Conservation (phyloP, 1,140 invertebrate species). For the Manduca sexta region DNA sequence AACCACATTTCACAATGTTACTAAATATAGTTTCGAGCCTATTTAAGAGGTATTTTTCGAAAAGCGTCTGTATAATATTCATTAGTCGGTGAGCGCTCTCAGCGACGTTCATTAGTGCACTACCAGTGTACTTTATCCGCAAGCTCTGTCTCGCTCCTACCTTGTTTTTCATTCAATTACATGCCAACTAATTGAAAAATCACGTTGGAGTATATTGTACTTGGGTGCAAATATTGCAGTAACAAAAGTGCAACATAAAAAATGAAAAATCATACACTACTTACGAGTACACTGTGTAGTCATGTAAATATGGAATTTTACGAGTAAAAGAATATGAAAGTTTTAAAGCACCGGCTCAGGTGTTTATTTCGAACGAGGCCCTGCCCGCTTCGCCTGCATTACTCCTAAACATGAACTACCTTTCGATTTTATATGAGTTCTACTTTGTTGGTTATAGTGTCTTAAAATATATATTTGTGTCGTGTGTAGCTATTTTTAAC, state of each 20-base stretch:
- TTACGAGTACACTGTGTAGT: no score
- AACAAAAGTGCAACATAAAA: no score
- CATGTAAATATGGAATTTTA: background rate
- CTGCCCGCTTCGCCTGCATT: constrained; percentile 8
- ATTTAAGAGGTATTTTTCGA: constrained; percentile 46
- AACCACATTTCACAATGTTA: constrained; percentile 17
- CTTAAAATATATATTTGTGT: no score
- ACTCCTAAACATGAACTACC: constrained; percentile 20
- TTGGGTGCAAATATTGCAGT: background rate
- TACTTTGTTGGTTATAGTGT: constrained; percentile 15
- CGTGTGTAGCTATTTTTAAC: no score
- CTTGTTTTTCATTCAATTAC: constrained; percentile 37
- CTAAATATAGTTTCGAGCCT: constrained; percentile 22
- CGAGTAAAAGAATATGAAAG: background rate
- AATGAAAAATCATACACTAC: no score
- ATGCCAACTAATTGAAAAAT: constrained; percentile 30
- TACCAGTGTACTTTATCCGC: constrained; percentile 30
- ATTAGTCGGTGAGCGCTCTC: constrained; percentile 31
- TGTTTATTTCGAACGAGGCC: constrained; percentile 4
- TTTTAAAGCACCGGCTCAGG: constrained; percentile 3
- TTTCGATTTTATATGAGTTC: constrained; percentile 39
- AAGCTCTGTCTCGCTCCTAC: constrained; percentile 24
- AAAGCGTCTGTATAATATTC: constrained; percentile 43
- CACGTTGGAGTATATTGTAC: constrained; percentile 9
- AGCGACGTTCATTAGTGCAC: constrained; percentile 21